Conservation (phyloP, 1,140 invertebrate genomes). For the Drosophila kikkawai region DNA sequence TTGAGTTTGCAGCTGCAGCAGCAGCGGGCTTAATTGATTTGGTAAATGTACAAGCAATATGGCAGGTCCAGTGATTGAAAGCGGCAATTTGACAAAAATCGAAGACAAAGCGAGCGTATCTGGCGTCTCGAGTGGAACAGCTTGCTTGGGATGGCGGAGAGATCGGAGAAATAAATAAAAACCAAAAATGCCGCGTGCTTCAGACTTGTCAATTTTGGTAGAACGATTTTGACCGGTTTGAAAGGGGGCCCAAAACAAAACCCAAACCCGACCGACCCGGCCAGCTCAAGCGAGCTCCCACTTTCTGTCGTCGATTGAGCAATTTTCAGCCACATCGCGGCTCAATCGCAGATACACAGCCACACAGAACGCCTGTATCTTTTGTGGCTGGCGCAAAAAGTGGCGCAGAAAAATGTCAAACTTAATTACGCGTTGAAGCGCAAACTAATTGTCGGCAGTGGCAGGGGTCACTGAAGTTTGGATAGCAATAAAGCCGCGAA, state of each 20-base stretch:
- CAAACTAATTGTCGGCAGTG: conserved; percentile 61
- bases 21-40: conserved; percentile 71
- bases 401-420: conserved; percentile 76
- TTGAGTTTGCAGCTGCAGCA: conserved; percentile 70
- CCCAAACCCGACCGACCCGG: conserved; percentile 23
- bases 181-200: conserved; percentile 54
- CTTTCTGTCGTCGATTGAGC: conserved; percentile 59
- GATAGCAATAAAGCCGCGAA: conserved; percentile 33
- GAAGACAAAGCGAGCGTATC: conserved; percentile 18
- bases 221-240: conserved; percentile 79
- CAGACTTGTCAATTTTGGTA: conserved; percentile 73
- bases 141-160: not conserved
- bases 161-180: conserved; percentile 38
- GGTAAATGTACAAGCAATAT: conserved; percentile 30
- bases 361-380: conserved; percentile 40
- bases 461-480: conserved; percentile 46
- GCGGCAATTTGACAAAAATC: conserved; percentile 47
- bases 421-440: conserved; percentile 79
- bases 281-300: conserved; percentile 34
- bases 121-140: not conserved
- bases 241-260: conserved; percentile 23
- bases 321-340: conserved; percentile 53
- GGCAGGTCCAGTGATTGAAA: conserved; percentile 69
- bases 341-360: conserved; percentile 37
- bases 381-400: conserved; percentile 67